phyloP scores from a whole-genome alignment of 1,140 invertebrate genomes.

The Aculops lycopersici region DNA sequence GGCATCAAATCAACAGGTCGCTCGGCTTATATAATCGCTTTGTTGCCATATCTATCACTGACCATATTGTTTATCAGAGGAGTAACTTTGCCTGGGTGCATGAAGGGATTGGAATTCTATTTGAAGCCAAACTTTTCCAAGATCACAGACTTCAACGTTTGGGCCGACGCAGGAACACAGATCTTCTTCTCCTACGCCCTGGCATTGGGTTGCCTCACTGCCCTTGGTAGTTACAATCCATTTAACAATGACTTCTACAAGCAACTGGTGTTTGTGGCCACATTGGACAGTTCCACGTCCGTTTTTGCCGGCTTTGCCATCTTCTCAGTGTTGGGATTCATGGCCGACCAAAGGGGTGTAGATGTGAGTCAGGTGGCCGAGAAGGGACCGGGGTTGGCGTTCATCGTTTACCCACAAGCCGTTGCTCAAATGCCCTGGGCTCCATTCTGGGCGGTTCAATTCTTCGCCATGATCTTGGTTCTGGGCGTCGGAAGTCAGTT shows the following conservation, averaged over 20 bases:
- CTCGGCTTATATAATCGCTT: constrained; percentile 18
- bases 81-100: constrained; percentile 34
- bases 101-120: constrained; percentile 38
- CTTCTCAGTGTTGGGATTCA: constrained; percentile 18
- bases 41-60: constrained; percentile 32
- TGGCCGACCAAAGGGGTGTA: constrained; percentile 15
- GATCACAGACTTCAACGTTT: constrained; percentile 16
- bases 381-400: constrained; percentile 20
- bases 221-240: constrained; percentile 14
- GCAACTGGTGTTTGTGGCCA: constrained; percentile 16
- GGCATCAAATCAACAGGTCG: constrained; percentile 20
- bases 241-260: constrained; percentile 13
- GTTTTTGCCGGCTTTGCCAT: constrained; percentile 18
- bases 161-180: constrained; percentile 18
- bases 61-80: constrained; percentile 35
- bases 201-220: constrained; percentile 18
- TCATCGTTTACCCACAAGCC: constrained; percentile 24
- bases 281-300: constrained; percentile 17
- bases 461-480: constrained; percentile 27
- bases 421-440: constrained; percentile 21
- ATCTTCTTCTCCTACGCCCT: constrained; percentile 19
- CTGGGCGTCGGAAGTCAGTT: constrained; percentile 29
- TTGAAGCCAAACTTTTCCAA: constrained; percentile 15
- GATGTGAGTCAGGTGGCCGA: constrained; percentile 17
- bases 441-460: constrained; percentile 21